Conservation (phyloP, 2,113 vertebrate species). For the Datnioides undecimradiatus region DNA sequence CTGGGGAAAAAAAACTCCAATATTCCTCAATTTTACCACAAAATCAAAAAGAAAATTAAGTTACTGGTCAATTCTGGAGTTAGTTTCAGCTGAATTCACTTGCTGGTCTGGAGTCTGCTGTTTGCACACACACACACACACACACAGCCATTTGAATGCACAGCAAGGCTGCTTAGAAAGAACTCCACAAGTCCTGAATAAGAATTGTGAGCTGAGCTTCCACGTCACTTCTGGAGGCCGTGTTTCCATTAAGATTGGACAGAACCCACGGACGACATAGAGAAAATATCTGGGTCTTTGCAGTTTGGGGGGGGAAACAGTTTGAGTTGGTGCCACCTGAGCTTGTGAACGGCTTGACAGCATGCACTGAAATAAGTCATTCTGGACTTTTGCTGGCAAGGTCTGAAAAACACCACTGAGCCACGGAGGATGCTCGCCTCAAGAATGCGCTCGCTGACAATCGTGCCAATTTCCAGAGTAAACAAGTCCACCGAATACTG, state of each 20-base stretch:
- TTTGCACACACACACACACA: too few species aligned
- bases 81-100: neutral
- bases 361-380: slow-evolving; percentile 28
- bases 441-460: slow-evolving; percentile 51
- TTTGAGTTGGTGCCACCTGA: slow-evolving; percentile 13
- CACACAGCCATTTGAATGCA: slow-evolving; percentile 3
- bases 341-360: slow-evolving; percentile 1
- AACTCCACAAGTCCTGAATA: slow-evolving; percentile 1
- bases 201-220: slow-evolving; percentile 7
- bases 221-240: neutral
- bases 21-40: slow-evolving; percentile 1
- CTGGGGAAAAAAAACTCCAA: slow-evolving; percentile 8
- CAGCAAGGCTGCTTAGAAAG: neutral
- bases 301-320: neutral
- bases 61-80: neutral
- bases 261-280: neutral
- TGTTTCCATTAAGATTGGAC: neutral
- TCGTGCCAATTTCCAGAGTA: slow-evolving; percentile 63
- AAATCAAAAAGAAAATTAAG: neutral
- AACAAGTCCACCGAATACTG: slow-evolving; percentile 62
- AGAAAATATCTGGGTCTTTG: slow-evolving; percentile 3
- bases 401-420: slow-evolving; percentile 29
- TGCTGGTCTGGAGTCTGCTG: neutral
- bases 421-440: slow-evolving; percentile 35
- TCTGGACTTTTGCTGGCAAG: slow-evolving; percentile 29